These are phyloP conservation scores for Tribolium madens DNA, from an alignment of 1,140 invertebrate genomes.

Conservation along the genomic window DNA sequence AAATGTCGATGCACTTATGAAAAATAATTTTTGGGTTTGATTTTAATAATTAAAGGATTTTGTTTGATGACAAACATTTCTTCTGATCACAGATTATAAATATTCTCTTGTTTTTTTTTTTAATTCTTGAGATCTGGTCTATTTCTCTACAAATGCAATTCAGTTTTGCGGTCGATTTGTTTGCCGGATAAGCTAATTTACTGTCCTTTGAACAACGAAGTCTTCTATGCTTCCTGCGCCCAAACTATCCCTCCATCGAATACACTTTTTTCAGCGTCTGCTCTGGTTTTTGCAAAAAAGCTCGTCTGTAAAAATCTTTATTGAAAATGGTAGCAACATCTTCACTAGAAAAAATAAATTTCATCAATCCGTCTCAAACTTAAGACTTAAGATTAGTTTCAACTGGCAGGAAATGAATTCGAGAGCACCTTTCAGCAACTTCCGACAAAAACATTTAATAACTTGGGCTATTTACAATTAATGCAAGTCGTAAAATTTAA, in stretches of 20 bases:
- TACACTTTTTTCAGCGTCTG: background rate
- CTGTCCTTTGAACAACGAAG: background rate
- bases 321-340: background rate
- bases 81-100: too few relatives aligned
- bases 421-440: constrained; percentile 5
- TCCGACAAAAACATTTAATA: constrained; percentile 11
- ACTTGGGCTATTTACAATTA: constrained; percentile 12
- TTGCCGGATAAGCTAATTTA: constrained; percentile 13
- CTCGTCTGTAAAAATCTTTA: background rate
- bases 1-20: too few relatives aligned
- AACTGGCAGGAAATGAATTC: constrained; percentile 5
- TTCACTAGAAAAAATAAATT: background rate
- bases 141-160: too few relatives aligned
- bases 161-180: background rate
- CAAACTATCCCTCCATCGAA: constrained; percentile 21
- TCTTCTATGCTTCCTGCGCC: constrained; percentile 8
- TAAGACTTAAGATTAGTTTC: background rate
- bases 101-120: too few relatives aligned
- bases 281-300: constrained; percentile 2
- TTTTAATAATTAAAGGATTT: too few relatives aligned
- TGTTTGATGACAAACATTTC: too few relatives aligned
- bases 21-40: too few relatives aligned
- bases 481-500: constrained; percentile 18
- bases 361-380: background rate
- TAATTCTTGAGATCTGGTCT: too few relatives aligned